Percentiles rank a stretch among this genome's conserved stretches.
phyloP scores from a whole-genome alignment of 1,140 invertebrate species.

The Cryptotermes secundus region DNA sequence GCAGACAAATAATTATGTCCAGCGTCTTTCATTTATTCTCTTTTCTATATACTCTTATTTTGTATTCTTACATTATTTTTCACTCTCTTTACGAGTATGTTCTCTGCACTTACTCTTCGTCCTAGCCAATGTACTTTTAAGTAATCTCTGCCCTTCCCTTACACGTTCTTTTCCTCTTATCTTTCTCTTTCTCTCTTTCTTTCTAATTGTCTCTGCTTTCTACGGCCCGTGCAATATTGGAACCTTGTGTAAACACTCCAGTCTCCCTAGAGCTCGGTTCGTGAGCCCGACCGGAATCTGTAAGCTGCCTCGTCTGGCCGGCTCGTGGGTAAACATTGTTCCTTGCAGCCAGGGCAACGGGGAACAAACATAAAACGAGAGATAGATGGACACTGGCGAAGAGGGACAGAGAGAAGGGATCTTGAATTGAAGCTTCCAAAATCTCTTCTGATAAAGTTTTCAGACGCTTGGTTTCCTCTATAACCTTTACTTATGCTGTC shows the following conservation, averaged over 20 bases:
- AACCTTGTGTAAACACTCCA: background rate
- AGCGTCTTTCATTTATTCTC: too few relatives aligned
- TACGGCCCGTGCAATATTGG: background rate
- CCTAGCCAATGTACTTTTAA: too few relatives aligned
- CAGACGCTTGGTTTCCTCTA: background rate
- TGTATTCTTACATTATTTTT: too few relatives aligned
- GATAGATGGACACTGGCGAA: background rate
- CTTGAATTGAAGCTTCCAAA: constrained; percentile 12
- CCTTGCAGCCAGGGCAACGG: background rate
- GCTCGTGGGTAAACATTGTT: constrained; percentile 5
- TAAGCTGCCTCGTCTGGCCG: background rate
- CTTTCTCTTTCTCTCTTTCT: too few relatives aligned
- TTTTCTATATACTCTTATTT: too few relatives aligned
- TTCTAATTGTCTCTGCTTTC: background rate
- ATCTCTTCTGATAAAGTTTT: constrained; percentile 9
- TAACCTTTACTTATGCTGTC: background rate
- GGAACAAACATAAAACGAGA: background rate
- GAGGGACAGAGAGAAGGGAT: background rate
- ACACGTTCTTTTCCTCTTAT: too few relatives aligned
- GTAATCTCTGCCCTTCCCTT: too few relatives aligned
- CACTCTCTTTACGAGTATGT: too few relatives aligned
- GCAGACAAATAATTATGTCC: too few relatives aligned
- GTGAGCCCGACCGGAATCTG: background rate
- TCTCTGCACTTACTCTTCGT: too few relatives aligned
- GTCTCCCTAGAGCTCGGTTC: background rate